These are phyloP conservation scores for Laupala kohalensis DNA, from an alignment of 1,140 invertebrate species.

Conservation along the genomic window DNA sequence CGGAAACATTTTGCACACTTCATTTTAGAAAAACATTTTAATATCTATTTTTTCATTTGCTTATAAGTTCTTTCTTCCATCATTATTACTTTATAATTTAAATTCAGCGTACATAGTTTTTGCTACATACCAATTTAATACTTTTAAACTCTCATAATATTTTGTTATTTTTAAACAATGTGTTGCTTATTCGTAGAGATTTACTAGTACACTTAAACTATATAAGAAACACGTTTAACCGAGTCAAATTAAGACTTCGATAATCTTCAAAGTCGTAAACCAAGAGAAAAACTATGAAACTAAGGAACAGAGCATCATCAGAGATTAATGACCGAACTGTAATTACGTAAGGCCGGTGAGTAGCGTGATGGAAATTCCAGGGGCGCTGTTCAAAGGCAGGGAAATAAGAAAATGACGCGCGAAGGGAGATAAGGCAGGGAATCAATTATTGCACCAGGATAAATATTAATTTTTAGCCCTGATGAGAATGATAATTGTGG, in stretches of 20 bases:
- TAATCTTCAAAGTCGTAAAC: not conserved
- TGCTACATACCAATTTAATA: too few species aligned
- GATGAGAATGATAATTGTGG: too few species aligned
- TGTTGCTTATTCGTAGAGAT: too few species aligned
- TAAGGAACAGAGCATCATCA: not conserved
- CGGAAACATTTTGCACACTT: too few species aligned
- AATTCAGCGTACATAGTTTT: too few species aligned
- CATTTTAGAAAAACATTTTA: too few species aligned
- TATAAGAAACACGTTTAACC: not conserved
- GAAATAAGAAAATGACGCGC: not conserved
- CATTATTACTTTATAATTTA: too few species aligned
- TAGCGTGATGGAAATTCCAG: not conserved
- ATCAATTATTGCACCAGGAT: not conserved
- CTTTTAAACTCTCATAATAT: too few species aligned
- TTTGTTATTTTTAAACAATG: too few species aligned
- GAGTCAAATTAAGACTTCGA: not conserved
- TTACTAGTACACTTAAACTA: too few species aligned
- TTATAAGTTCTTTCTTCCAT: too few species aligned
- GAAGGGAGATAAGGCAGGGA: not conserved
- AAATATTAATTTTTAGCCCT: not conserved
- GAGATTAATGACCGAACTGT: not conserved
- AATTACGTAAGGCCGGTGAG: not conserved
- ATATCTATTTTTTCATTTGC: too few species aligned
- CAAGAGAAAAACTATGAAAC: not conserved
- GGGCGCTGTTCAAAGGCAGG: not conserved